Conservation (phyloP, 2,113 vertebrate genomes). For the Meriones unguiculatus region DNA sequence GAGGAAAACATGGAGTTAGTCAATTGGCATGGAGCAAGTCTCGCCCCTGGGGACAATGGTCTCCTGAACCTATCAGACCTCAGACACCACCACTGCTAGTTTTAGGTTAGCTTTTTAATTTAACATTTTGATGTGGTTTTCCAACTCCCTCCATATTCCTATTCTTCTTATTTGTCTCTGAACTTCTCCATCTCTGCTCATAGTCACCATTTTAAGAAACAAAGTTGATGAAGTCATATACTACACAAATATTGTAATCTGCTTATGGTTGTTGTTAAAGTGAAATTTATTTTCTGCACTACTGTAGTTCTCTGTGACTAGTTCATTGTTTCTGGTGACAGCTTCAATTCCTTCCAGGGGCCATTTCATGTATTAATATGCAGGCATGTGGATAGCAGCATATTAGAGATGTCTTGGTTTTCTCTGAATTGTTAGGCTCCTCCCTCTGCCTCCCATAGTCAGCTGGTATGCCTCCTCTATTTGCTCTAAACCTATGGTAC, state of each 20-base stretch:
- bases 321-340: background rate
- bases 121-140: background rate
- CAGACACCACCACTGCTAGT: no score
- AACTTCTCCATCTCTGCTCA: no score
- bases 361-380: background rate
- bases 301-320: background rate
- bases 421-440: no score
- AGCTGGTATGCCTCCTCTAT: background rate
- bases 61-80: no score
- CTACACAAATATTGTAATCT: background rate
- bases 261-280: no score
- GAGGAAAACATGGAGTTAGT: no score
- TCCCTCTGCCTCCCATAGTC: background rate
- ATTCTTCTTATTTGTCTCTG: background rate
- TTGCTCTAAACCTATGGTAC: background rate
- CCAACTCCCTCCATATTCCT: accelerated
- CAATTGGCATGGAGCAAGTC: no score
- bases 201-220: background rate
- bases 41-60: no score
- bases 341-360: background rate
- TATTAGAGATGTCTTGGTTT: background rate
- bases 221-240: background rate
- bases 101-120: accelerated
- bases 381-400: background rate
- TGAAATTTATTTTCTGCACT: background rate